A percentile compares a stretch with the other conserved stretches of the same genome.
phyloP scores from a whole-genome alignment of 2,113 vertebrate genomes.

The Pycnonotus jocosus region DNA sequence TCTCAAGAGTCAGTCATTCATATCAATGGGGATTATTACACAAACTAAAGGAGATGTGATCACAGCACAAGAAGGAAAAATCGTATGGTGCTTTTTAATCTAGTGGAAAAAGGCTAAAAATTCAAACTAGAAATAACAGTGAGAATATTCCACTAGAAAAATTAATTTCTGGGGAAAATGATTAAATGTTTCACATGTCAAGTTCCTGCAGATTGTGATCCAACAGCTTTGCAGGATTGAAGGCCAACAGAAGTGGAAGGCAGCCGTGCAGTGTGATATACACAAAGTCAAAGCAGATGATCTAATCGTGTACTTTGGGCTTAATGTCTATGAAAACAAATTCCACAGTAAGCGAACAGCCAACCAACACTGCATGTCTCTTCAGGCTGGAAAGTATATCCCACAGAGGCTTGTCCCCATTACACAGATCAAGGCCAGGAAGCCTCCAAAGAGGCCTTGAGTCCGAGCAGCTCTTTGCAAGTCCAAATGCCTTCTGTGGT shows the following conservation, averaged over 20 bases:
- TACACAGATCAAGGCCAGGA: constrained; percentile 67
- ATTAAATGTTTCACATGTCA: neutral
- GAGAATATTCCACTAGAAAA: neutral
- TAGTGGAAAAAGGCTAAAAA: neutral
- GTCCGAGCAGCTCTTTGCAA: neutral
- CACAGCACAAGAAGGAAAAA: neutral
- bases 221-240: neutral
- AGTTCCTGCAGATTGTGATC: neutral
- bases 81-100: neutral
- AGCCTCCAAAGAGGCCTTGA: constrained; percentile 38
- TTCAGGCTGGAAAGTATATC: constrained; percentile 70
- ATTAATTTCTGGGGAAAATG: neutral
- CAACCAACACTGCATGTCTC: constrained; percentile 66
- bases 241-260: neutral
- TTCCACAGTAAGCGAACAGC: constrained; percentile 53
- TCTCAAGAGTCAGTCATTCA: neutral
- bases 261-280: neutral
- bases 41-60: neutral
- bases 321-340: neutral
- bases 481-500: neutral
- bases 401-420: constrained; percentile 70
- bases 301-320: neutral
- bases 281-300: neutral
- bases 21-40: neutral
- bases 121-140: neutral